These are phyloP conservation scores for Oophaga pumilio DNA, from an alignment of 2,113 vertebrate genomes.

Conservation along the genomic window DNA sequence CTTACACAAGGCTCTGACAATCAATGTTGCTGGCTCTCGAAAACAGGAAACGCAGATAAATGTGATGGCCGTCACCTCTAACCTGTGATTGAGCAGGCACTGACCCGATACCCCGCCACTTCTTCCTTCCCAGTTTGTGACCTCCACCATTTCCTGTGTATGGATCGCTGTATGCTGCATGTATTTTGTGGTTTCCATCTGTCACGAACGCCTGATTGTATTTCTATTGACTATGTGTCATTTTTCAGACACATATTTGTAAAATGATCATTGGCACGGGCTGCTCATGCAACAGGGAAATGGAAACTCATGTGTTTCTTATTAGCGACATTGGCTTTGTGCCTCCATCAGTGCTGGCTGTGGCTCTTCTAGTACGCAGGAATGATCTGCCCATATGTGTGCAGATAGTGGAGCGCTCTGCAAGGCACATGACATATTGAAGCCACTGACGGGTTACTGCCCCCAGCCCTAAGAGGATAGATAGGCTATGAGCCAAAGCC, in stretches of 20 bases:
- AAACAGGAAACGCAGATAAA: background rate
- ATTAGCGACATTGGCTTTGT: constrained; percentile 3
- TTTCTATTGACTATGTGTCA: background rate
- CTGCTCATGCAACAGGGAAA: constrained; percentile 11
- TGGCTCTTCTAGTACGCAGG: constrained; percentile 7
- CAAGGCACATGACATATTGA: background rate
- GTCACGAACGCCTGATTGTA: background rate
- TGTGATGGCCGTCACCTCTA: background rate
- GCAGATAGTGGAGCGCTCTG: background rate
- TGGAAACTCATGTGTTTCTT: constrained; percentile 52
- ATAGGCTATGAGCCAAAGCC: background rate
- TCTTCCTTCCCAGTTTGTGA: background rate
- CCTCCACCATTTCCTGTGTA: background rate
- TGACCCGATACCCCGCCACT: background rate
- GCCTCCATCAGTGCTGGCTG: background rate
- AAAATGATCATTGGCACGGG: constrained; percentile 59
- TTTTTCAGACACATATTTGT: background rate
- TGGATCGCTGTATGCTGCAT: background rate
- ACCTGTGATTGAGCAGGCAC: background rate
- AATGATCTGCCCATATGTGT: background rate
- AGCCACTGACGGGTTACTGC: background rate
- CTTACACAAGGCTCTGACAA: background rate
- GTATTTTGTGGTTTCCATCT: background rate
- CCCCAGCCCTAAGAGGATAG: background rate
- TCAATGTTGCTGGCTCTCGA: background rate